Base-by-base conservation (phyloP, 2,888 invertebrate genomes). In the Hypselothyrea guttata region DNA sequence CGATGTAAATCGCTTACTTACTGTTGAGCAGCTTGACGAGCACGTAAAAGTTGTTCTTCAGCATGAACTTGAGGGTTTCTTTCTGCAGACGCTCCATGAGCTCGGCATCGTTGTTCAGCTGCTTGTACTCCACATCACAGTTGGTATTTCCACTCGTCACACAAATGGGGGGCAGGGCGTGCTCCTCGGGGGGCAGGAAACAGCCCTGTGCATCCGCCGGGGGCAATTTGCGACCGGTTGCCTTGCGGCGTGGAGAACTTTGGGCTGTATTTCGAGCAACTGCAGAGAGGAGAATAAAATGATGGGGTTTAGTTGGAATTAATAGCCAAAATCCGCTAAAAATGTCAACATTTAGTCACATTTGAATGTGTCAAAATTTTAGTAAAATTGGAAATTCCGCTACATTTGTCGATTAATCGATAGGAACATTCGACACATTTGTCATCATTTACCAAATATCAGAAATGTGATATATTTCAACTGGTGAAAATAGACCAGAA, bases 11-110 rank as follows among this genome's bases (percentile, higher is more conserved):
- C 2, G 7, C 5, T 15, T 48, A 93, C 95, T 93, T 91, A 95
- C 95, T 92, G 86, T 93, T 93, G 35, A 95, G 91, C 71, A 95
- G 93, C 90, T 94, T 95, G 9, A 95, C 93, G 68, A 92, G 92
- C 8, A 95, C 93, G 86, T 92, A 93, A 38, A 96, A 92, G 89
- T 95, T 96, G 59, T 93, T 92, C 87, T 94, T 94, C 27, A 96
- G 88, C 7, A 94, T 94, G 90, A 95, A 96, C 84, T 92, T 93
- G 11, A 95, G 91, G 51, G 93, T 92, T 78, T 93, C 92, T 35
- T 91, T 91, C 72, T 92, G 92, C 60, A 94, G 81, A 41, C 91
- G 91, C 73, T 92, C 91, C 35, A 94, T 90, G 1, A 93, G 90
- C 13, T 90, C 90, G 2, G 89, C 90, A 64, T 91, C 90, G 71